phyloP scores from a whole-genome alignment of 2,113 vertebrate genomes.

The Chroicocephalus ridibundus region DNA sequence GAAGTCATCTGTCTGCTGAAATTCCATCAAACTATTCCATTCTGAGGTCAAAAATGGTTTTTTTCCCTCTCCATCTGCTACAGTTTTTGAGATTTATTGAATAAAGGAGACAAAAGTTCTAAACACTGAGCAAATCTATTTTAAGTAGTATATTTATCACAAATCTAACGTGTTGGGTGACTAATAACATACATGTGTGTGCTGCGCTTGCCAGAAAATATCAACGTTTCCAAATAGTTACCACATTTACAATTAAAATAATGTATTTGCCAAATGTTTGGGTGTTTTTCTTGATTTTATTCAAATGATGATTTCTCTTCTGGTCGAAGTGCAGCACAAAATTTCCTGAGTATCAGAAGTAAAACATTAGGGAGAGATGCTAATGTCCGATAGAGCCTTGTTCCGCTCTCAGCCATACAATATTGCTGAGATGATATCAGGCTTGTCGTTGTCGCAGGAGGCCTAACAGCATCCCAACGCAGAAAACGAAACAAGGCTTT shows the following conservation, averaged over 20 bases:
- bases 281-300: slow-evolving; percentile 33
- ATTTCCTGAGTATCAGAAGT: slow-evolving; percentile 25
- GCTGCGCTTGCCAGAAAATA: neutral
- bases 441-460: neutral
- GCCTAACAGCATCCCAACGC: neutral
- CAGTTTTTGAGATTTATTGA: neutral
- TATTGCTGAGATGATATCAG: slow-evolving; percentile 23
- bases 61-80: neutral
- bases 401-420: neutral
- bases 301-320: neutral
- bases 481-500: neutral
- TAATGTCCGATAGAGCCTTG: neutral
- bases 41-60: slow-evolving; percentile 33
- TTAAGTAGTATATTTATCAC: slow-evolving; percentile 40
- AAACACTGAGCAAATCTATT: slow-evolving; percentile 1
- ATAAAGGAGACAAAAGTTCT: slow-evolving; percentile 18
- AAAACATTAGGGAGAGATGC: neutral
- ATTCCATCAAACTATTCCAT: neutral
- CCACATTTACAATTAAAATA: slow-evolving; percentile 53
- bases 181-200: slow-evolving; percentile 50
- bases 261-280: slow-evolving; percentile 23
- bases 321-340: neutral
- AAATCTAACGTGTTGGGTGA: slow-evolving; percentile 18
- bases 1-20: neutral
- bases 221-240: slow-evolving; percentile 50